Evolutionary conservation across 1,140 invertebrate genomes (phyloP), one percentile per base, ranked within the genome.

Genomic region (Drosophila gunungcola): DNA sequence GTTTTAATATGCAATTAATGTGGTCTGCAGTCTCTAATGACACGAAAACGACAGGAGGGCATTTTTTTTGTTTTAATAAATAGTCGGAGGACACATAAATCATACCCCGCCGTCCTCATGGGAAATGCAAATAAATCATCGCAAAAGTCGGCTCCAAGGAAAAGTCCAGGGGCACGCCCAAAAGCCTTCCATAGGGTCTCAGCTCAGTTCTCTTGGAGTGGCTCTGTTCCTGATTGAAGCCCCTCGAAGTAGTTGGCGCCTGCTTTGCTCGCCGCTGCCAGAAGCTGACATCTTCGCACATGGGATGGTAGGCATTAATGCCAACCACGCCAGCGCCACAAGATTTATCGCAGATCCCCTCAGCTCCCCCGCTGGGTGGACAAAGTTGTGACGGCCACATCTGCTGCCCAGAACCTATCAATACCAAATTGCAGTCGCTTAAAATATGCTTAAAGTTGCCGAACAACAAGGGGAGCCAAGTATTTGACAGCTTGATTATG

Each of bases 1-100:
- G 29, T 73, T 83, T 83, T 70, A 86, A 86, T 79, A 77, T 73
- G 83, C 83, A 83, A 77, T 88, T 79, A 86, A 82, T 79, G 78
- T 78, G 73, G 57, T 52, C 43, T 62, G 60, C 56, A 46, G 48
- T 45, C 61, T 57, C 55, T 76, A 81, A 81, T 81, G 78, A 78
- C 32, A 38, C 32, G 58, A 32, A 25, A 63, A 63, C 38, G 34
- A 38, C 42, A 48, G 61, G 25, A 57, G 38, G 51, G 11, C 42
- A 73, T 63, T 78, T 73, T 85, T 69, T 85, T 73, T 70, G 63
- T 63, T 74, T 78, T 69, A 80, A 86, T 85, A 65, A 65, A 85
- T 80, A 69, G 34, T 52, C 49, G 27, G 38, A 32, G 41, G 38
- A 9, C 16, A 48, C 76, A 86, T 86, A 86, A 88, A 88, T 83